Evolutionary conservation across 2,113 vertebrate genomes (phyloP).

Genomic region (Silurus glanis): DNA sequence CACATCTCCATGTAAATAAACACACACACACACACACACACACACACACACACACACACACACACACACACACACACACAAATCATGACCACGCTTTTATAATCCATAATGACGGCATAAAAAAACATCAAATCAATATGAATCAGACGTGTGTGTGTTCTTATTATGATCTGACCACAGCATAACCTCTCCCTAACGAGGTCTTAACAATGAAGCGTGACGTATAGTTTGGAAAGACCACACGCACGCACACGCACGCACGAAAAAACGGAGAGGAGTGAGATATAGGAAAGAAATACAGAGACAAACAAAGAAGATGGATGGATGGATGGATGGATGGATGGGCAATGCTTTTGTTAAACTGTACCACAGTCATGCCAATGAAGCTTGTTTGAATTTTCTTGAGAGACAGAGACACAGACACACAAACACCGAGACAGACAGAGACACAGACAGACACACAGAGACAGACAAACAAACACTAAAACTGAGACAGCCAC

Average conservation of each 20-base stretch:
- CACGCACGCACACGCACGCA: background rate
- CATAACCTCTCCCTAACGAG: background rate
- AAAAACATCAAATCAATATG: background rate
- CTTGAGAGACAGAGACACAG: no score
- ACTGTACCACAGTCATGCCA: no score
- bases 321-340: no score
- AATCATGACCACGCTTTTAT: background rate
- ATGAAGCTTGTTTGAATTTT: no score
- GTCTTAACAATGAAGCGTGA: background rate
- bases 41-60: background rate
- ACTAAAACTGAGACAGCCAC: no score
- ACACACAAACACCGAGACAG: no score
- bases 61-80: background rate
- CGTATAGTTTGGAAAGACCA: background rate
- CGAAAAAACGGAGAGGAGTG: no score
- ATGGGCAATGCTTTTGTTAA: no score
- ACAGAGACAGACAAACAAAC: no score
- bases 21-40: background rate
- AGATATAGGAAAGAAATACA: no score
- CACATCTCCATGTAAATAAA: slow-evolving; percentile 1
- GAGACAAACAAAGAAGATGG: no score
- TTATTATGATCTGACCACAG: background rate
- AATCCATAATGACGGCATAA: background rate
- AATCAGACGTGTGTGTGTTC: background rate
- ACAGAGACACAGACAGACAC: no score